These are phyloP conservation scores for Charadrius vociferus DNA, from an alignment of 2,113 vertebrate genomes.

Conservation along the genomic window DNA sequence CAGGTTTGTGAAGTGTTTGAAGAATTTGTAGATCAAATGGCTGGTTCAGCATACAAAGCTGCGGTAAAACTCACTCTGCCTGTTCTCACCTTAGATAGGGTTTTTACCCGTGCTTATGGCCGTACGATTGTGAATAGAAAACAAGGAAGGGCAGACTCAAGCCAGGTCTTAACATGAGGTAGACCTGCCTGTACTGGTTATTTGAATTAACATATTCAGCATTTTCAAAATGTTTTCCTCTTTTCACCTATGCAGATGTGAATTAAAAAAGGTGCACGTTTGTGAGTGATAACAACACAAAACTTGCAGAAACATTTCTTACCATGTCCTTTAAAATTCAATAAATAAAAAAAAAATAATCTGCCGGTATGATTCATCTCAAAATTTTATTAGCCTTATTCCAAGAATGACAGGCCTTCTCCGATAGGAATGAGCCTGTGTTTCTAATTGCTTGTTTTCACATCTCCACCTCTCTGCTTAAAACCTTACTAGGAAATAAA, in stretches of 20 bases:
- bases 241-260: neutral
- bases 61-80: neutral
- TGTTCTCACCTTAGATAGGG: neutral
- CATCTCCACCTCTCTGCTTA: neutral
- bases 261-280: neutral
- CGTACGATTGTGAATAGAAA: neutral
- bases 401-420: neutral
- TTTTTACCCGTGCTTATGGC: neutral
- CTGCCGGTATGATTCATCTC: neutral
- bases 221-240: neutral
- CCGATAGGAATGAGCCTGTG: neutral
- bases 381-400: neutral
- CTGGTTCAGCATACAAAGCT: neutral
- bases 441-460: neutral
- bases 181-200: fast-evolving
- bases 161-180: neutral
- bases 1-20: neutral
- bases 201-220: neutral
- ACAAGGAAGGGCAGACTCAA: neutral
- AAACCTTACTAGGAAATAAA: neutral
- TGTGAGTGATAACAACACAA: neutral
- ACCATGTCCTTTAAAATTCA: neutral
- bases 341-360: neutral
- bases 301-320: neutral
- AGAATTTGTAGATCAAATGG: neutral